Evolutionary conservation across 2,888 invertebrate species (phyloP).

Genomic region (Drosophila colorata): DNA sequence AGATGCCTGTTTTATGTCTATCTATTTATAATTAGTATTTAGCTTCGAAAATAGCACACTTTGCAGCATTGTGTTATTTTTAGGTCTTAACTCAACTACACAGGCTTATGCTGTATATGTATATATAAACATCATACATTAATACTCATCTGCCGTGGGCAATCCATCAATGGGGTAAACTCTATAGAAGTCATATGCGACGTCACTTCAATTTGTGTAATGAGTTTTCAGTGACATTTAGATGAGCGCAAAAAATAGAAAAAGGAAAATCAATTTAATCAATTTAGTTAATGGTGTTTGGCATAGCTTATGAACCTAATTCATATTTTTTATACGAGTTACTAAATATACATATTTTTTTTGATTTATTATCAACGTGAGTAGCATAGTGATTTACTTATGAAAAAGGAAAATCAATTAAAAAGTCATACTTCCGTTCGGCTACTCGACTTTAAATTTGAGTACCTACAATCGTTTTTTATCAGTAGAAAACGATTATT

Average conservation of each 20-base stretch:
- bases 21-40: constrained; percentile 8
- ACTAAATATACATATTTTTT: neutral
- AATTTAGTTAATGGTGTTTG: constrained; percentile 68
- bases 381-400: constrained; percentile 6
- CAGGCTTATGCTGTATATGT: neutral
- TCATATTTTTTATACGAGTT: neutral
- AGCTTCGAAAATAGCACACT: neutral
- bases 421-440: constrained; percentile 28
- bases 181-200: constrained; percentile 21
- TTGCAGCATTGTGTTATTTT: constrained; percentile 6
- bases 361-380: neutral
- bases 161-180: constrained; percentile 37
- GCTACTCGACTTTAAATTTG: constrained; percentile 9
- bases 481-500: constrained; percentile 53
- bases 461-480: constrained; percentile 33
- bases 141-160: neutral
- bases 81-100: neutral
- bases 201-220: constrained; percentile 66
- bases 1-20: neutral
- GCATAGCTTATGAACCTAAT: constrained; percentile 1
- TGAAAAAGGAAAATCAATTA: too few species aligned
- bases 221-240: constrained; percentile 54
- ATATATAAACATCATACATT: neutral
- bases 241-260: constrained; percentile 21
- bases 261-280: constrained; percentile 53